These are phyloP conservation scores for Sebastes taczanowskii DNA, from an alignment of 2,797 vertebrate genomes.

Conservation along the genomic window DNA sequence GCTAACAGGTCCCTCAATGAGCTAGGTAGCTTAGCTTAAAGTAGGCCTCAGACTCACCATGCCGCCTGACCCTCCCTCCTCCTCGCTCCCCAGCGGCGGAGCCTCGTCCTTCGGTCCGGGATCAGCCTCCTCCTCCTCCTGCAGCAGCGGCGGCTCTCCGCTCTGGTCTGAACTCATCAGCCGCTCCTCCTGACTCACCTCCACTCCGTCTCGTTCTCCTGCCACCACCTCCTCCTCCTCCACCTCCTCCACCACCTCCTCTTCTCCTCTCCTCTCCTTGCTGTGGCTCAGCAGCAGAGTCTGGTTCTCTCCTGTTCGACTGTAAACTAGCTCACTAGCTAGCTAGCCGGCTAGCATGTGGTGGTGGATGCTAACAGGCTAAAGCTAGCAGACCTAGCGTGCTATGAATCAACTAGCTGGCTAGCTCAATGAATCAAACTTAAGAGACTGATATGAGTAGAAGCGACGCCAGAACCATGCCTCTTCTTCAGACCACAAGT, in stretches of 20 bases:
- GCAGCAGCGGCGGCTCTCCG: conserved; percentile 84
- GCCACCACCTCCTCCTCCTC: conserved; percentile 53
- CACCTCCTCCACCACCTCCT: conserved; percentile 65
- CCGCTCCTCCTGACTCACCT: conserved; percentile 85
- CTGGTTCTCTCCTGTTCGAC: conserved; percentile 53
- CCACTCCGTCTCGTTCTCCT: conserved; percentile 84
- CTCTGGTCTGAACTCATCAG: conserved; percentile 89
- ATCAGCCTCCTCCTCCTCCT: conserved; percentile 82
- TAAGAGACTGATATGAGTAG: conserved; percentile 20
- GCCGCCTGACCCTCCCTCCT: conserved; percentile 77
- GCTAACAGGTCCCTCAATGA: conserved; percentile 45
- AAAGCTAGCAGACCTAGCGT: conserved; percentile 65
- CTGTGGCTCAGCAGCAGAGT: conserved; percentile 49
- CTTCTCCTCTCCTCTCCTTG: background rate
- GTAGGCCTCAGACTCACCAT: conserved; percentile 85
- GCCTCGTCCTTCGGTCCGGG: conserved; percentile 84
- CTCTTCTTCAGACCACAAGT: conserved; percentile 39
- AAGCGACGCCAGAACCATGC: conserved; percentile 48
- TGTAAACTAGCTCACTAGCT: conserved; percentile 52
- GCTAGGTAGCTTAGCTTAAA: conserved; percentile 44
- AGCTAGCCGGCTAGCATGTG: conserved; percentile 63
- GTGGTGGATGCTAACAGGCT: conserved; percentile 30
- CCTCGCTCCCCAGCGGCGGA: conserved; percentile 73
- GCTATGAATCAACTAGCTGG: conserved; percentile 67
- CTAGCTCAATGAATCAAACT: conserved; percentile 74